These are phyloP conservation scores for Beroe forskalii DNA, from an alignment of 37 sponge, comb jelly and placozoan species.

Conservation along the genomic window DNA sequence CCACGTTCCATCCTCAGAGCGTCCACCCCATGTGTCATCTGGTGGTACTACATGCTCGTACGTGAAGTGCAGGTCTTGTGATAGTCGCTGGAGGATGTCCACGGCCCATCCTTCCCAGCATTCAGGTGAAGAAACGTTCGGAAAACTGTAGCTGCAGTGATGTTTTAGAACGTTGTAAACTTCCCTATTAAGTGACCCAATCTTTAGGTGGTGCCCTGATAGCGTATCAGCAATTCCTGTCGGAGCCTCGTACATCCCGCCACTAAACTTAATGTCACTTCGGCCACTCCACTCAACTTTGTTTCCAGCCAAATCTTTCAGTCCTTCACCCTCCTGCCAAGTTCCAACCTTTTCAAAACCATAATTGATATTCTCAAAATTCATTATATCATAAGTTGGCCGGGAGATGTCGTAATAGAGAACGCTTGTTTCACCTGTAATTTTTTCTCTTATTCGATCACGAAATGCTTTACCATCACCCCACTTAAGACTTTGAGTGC, in stretches of 20 bases:
- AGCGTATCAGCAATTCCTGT: slow-evolving; percentile 13
- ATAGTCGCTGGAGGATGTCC: neutral
- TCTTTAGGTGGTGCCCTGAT: neutral
- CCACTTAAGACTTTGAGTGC: too few relatives aligned
- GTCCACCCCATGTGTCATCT: neutral
- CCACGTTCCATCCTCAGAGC: neutral
- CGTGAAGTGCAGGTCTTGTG: neutral
- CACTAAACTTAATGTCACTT: neutral
- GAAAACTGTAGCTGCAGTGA: neutral
- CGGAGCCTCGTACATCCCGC: neutral
- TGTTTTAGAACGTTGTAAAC: neutral
- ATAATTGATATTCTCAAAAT: slow-evolving; percentile 13
- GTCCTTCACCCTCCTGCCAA: neutral
- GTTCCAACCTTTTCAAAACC: slow-evolving; percentile 23
- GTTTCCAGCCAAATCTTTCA: neutral
- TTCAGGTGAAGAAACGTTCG: neutral
- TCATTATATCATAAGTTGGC: slow-evolving; percentile 7
- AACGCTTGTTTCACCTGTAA: too few relatives aligned
- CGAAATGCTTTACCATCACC: too few relatives aligned
- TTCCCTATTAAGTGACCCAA: neutral
- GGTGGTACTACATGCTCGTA: neutral
- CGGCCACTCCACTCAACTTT: neutral
- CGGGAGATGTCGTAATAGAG: too few relatives aligned
- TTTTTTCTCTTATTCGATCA: too few relatives aligned
- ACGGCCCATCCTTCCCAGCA: neutral